Conservation (phyloP, 2,797 vertebrate genomes). For the Gobionotothen gibberifrons region DNA sequence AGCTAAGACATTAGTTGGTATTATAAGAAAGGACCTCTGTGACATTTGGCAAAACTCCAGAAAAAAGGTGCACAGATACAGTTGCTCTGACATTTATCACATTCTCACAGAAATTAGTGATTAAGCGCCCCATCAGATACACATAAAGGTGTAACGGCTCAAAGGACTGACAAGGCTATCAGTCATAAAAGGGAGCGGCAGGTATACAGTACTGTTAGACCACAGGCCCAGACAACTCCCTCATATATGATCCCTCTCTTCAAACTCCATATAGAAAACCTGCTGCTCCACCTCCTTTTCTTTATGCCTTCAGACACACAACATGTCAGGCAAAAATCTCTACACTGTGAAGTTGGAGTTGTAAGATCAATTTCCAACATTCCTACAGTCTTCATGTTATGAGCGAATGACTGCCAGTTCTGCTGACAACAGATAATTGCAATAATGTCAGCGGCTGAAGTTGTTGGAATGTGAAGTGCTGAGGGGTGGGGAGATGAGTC, state of each 20-base stretch:
- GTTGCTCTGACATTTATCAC: not conserved
- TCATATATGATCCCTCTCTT: not conserved
- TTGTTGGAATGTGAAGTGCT: not conserved
- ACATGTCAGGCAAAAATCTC: slow-evolving; percentile 9
- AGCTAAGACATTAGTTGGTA: not conserved
- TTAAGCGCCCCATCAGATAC: not conserved
- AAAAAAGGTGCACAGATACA: not conserved
- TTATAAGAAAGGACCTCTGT: not conserved
- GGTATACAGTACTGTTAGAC: not conserved
- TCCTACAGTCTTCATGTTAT: not conserved
- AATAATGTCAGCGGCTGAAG: not conserved
- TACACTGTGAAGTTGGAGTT: not conserved
- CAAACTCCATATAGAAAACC: slow-evolving; percentile 40
- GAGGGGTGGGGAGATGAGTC: not conserved
- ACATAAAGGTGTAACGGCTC: slow-evolving; percentile 26
- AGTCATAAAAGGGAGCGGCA: slow-evolving; percentile 47
- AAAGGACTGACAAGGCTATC: slow-evolving; percentile 27
- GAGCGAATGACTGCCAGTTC: not conserved
- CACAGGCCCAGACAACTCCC: slow-evolving; percentile 59
- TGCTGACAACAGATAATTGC: not conserved
- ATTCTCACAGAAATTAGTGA: not conserved
- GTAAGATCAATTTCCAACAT: not conserved
- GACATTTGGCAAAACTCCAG: not conserved
- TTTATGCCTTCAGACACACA: not conserved
- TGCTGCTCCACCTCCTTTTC: slow-evolving; percentile 19